A percentile compares a stretch with the other conserved stretches of the same genome.
These are phyloP conservation scores for Takifugu rubripes DNA, from an alignment of 2,797 vertebrate species.

Conservation along the genomic window DNA sequence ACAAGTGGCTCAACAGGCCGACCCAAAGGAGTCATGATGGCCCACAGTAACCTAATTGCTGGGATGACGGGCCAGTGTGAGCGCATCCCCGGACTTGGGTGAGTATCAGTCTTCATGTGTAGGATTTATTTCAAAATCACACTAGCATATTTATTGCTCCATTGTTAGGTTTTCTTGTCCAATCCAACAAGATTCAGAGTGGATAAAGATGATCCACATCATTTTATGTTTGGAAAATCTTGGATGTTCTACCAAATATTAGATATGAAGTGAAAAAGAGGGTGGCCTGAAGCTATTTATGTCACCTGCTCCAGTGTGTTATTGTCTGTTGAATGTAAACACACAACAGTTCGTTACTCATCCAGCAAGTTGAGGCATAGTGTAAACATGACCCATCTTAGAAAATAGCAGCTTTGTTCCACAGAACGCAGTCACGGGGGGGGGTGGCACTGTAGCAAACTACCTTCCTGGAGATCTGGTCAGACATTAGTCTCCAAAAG, in stretches of 20 bases:
- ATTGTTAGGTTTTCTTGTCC: neutral
- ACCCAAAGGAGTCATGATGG: slow-evolving; percentile 96
- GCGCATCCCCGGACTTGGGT: slow-evolving; percentile 95
- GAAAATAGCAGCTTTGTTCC: too few relatives aligned
- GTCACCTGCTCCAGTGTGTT: too few relatives aligned
- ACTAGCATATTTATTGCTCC: neutral
- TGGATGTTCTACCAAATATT: neutral
- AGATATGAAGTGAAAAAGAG: neutral
- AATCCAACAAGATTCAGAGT: neutral
- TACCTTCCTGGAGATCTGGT: too few relatives aligned
- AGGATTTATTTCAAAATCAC: too few relatives aligned
- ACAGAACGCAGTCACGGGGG: too few relatives aligned
- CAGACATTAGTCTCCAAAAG: too few relatives aligned
- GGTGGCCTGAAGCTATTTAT: neutral
- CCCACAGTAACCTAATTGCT: slow-evolving; percentile 91
- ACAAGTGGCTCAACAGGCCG: slow-evolving; percentile 95
- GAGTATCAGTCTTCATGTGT: slow-evolving; percentile 51
- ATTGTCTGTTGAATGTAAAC: too few relatives aligned
- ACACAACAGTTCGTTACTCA: too few relatives aligned
- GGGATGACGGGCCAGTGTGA: slow-evolving; percentile 98
- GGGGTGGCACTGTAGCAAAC: too few relatives aligned
- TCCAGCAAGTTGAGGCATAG: too few relatives aligned
- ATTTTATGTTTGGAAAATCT: neutral
- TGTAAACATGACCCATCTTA: too few relatives aligned
- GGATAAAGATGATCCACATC: neutral